Evolutionary conservation across 2,113 vertebrate genomes (phyloP).

Genomic region (Sardina pilchardus): DNA sequence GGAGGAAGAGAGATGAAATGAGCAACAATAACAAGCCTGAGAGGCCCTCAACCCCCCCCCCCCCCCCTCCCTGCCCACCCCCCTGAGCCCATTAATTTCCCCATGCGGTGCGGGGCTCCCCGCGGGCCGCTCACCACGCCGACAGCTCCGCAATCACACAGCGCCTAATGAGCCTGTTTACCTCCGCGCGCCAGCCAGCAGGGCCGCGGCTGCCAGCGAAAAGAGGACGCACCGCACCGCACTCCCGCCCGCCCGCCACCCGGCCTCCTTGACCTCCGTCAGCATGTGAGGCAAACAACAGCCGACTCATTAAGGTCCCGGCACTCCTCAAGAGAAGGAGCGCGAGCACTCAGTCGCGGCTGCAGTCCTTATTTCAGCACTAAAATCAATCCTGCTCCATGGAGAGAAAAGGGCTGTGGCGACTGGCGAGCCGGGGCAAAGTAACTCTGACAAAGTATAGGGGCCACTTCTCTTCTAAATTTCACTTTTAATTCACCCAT

Average conservation of each 20-base stretch:
- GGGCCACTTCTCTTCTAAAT: not conserved
- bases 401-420: not conserved
- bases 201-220: not conserved
- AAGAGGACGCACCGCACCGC: not conserved
- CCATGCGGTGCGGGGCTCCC: constrained; percentile 37
- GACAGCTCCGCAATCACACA: constrained; percentile 60
- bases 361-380: not conserved
- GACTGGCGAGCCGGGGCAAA: not conserved
- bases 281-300: not conserved
- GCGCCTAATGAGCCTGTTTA: constrained; percentile 66
- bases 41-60: constrained; percentile 1
- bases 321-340: not conserved
- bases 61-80: constrained; percentile 25
- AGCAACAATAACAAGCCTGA: constrained; percentile 37
- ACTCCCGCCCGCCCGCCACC: not conserved
- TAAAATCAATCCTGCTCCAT: not conserved
- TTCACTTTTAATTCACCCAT: not conserved
- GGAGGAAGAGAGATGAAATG: constrained; percentile 39
- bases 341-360: not conserved
- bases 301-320: not conserved
- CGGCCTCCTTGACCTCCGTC: constrained; percentile 1
- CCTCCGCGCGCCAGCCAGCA: constrained; percentile 16
- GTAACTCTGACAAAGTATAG: not conserved
- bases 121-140: constrained; percentile 36
- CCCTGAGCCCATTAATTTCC: constrained; percentile 55